Base-by-base conservation (phyloP, 1,140 invertebrate species). In the Drosophila busckii region DNA sequence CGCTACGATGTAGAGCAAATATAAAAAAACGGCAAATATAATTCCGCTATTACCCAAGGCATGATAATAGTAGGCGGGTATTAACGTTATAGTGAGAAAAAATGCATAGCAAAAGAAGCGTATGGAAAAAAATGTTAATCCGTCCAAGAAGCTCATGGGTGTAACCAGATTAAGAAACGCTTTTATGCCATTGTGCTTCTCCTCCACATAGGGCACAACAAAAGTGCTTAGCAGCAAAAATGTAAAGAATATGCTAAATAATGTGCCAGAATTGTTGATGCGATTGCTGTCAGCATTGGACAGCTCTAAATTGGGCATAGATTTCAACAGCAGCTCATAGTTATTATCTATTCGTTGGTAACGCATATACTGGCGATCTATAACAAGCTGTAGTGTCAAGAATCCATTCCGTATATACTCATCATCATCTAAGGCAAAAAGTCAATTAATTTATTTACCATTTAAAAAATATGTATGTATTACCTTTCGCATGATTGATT, bases 111-210 rank as follows among this genome's bases (percentile, higher is more conserved):
- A 63, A 4, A 65, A 4, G n/a, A 86, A 65, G 8, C 75, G 82
- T 20, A 85, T 62, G 6, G 84, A 12, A 34, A 70, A 86, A 37
- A 87, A 86, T 1, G 82, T 83, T 0, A 86, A 50, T 3, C 85
- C 84, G 29, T 87, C 86, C 0, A 87, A 50, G 38, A 71, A 87
- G 28, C 83, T 86, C 61, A 86, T 66, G 10, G 85, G 78, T 1
- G 86, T 84, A 0, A 87, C 86, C 5, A 87, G 31, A 17, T 70
- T 68, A 1, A 87, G 63, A 38, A 84, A 87, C 42, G 85, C 85
- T 15, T 68, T 85, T 0, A 87, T 22, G 1, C 86, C 86, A 59
- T 85, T 76, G 35, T 85, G 82, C 29, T 87, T 87, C 49, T 87
- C 86, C 46, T 87, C 86, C 0, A 87, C 86, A 25, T 85, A 53